phyloP scores from a whole-genome alignment of 2,113 vertebrate genomes.

The Austrofundulus limnaeus region DNA sequence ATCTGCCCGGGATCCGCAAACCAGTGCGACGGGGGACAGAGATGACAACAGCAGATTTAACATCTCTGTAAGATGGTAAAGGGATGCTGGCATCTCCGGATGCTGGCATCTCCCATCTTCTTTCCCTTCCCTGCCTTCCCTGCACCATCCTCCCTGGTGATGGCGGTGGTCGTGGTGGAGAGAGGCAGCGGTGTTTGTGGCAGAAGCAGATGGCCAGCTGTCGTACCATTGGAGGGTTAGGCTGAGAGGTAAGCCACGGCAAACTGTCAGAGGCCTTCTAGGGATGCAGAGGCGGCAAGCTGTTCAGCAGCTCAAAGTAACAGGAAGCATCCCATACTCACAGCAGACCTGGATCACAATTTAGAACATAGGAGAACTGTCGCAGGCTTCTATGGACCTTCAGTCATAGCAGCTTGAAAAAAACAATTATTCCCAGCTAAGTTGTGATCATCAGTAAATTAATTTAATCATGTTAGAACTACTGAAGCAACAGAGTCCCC shows the following conservation, averaged over 20 bases:
- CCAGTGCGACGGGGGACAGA: conserved; percentile 16
- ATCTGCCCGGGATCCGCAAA: conserved; percentile 47
- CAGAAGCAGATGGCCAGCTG: conserved; percentile 57
- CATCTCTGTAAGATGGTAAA: conserved; percentile 48
- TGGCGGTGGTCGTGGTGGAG: conserved; percentile 40
- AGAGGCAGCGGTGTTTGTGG: conserved; percentile 9
- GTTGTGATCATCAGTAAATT: not conserved
- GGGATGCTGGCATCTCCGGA: too few species aligned
- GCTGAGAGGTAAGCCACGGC: conserved; percentile 46
- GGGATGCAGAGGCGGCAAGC: conserved; percentile 35
- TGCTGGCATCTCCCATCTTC: conserved; percentile 55
- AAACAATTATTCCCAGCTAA: not conserved
- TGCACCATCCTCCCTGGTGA: conserved; percentile 37
- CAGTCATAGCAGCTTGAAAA: not conserved
- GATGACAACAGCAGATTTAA: conserved; percentile 55
- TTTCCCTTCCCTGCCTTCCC: conserved; percentile 26
- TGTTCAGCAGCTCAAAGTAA: conserved; percentile 39
- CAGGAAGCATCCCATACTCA: conserved; percentile 21
- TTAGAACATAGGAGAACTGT: not conserved
- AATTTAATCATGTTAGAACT: not conserved
- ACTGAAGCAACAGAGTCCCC: not conserved
- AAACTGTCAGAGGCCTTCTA: conserved; percentile 51
- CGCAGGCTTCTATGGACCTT: not conserved
- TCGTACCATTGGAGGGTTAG: conserved; percentile 37
- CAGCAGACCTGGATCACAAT: conserved; percentile 2